Evolutionary conservation across 30 jellyfish, hydroid and myxozoan species (phyloP).

Genomic region (Chrysaora quinquecirrha): DNA sequence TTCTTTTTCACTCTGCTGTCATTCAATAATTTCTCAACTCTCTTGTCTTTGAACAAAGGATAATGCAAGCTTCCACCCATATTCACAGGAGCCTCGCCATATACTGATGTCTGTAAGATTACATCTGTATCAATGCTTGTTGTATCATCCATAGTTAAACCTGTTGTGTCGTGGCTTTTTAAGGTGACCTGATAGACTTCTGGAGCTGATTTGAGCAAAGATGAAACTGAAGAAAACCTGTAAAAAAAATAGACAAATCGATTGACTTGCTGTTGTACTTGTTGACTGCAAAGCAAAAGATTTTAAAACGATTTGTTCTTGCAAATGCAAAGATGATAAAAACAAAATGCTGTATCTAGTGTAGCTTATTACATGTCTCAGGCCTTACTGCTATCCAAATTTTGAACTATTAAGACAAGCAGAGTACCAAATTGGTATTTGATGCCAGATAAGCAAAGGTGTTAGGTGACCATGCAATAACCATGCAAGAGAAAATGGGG

Average conservation of each 20-base stretch:
- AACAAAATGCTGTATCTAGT: too few relatives aligned
- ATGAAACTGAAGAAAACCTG: conserved; percentile 70
- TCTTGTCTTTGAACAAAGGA: conserved; percentile 49
- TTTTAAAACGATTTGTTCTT: too few relatives aligned
- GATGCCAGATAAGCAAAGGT: too few relatives aligned
- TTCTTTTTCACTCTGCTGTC: conserved; percentile 51
- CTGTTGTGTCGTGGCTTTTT: conserved; percentile 34
- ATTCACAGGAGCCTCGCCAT: conserved; percentile 69
- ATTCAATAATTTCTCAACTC: conserved; percentile 53
- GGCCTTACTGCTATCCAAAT: too few relatives aligned
- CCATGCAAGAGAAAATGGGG: too few relatives aligned
- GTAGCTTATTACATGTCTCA: too few relatives aligned
- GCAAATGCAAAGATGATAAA: too few relatives aligned
- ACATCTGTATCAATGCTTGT: conserved; percentile 66
- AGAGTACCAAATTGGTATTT: too few relatives aligned
- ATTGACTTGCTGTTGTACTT: too few relatives aligned
- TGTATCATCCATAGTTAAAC: conserved; percentile 67
- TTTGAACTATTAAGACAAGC: too few relatives aligned
- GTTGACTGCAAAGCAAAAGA: too few relatives aligned
- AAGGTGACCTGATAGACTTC: background rate
- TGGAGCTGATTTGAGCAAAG: conserved; percentile 45
- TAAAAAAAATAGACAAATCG: background rate
- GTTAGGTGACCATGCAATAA: too few relatives aligned
- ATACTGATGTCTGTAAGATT: conserved; percentile 62
- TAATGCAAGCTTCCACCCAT: conserved; percentile 76